Evolutionary conservation across 2,888 invertebrate species (phyloP), one percentile per base, ranked within the genome.

Genomic region (Alsophila aescularia): DNA sequence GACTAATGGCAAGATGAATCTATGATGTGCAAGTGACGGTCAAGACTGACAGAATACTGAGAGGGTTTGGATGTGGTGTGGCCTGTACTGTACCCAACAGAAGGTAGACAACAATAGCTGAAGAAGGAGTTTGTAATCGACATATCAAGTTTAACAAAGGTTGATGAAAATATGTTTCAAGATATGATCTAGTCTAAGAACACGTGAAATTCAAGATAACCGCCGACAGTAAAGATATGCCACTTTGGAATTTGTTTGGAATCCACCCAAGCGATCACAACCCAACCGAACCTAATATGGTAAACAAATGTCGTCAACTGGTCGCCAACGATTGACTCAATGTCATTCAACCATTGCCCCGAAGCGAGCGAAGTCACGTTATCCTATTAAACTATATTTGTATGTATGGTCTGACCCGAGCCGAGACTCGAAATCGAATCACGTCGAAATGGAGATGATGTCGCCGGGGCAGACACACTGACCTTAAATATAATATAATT

Each of bases 401-500:
- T 34, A 34, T 34, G 41, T 34, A 34, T n/a, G 29, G 4, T n/a
- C 10, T 2, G 29, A 10, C 7, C 7, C 7, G 6, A 6, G 16
- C 5, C 10, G 14, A 34, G 34, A 41, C 27, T 42, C 16, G 7
- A 27, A 52, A 39, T 16, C 52, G 27, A 32, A 52, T 39, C 44
- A 52, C 44, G 43, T 52, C 37, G 21, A 5, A 14, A 15, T 34
- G 31, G 14, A 37, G 43, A 52, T 34, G 34, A 39, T 37, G 29
- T 29, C 31, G 21, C n/a, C 29, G 29, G 8, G n/a, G n/a, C 29
- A 14, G 29, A 36, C 37, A 37, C 37, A 34, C 41, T 49, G 49
- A 41, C 41, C 49, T 31, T 35, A 42, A 43, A 36, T 14, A 43
- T 29, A 16, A 7, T n/a, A n/a, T n/a, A n/a, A n/a, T n/a, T n/a